Evolutionary conservation across 2,797 vertebrate species (phyloP).

Genomic region (Remorina albescens): DNA sequence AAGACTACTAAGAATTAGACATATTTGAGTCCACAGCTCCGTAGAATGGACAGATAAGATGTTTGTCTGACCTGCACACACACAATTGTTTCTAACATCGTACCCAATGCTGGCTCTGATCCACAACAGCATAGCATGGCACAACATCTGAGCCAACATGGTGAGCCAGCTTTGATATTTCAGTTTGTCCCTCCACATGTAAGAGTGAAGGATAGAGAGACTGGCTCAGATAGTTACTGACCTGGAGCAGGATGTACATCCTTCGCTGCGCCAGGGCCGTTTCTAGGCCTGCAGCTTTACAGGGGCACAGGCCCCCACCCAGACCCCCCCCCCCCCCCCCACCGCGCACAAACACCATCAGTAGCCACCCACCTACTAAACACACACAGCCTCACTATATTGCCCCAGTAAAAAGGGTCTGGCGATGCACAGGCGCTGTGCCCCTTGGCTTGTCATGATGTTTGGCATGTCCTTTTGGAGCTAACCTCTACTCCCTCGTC

Average conservation of each 20-base stretch:
- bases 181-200: conserved; percentile 18
- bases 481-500: conserved; percentile 27
- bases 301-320: too few relatives aligned
- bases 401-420: too few relatives aligned
- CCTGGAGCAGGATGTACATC: conserved; percentile 29
- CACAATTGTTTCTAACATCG: conserved; percentile 62
- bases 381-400: too few relatives aligned
- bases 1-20: not conserved
- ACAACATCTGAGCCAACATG: conserved; percentile 47
- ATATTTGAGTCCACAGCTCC: not conserved
- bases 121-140: conserved; percentile 50
- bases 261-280: conserved; percentile 1
- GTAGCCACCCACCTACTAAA: too few relatives aligned
- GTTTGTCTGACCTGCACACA: conserved; percentile 15
- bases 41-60: not conserved
- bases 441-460: not conserved
- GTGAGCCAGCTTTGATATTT: conserved; percentile 54
- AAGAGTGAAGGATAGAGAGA: conserved; percentile 12
- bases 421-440: too few relatives aligned
- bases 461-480: not conserved
- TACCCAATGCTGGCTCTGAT: conserved; percentile 44
- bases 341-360: too few relatives aligned
- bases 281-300: too few relatives aligned
- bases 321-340: too few relatives aligned
- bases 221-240: conserved; percentile 14